These are phyloP conservation scores for Brotogeris chrysoptera DNA, from an alignment of 2,797 vertebrate species.

Conservation along the genomic window DNA sequence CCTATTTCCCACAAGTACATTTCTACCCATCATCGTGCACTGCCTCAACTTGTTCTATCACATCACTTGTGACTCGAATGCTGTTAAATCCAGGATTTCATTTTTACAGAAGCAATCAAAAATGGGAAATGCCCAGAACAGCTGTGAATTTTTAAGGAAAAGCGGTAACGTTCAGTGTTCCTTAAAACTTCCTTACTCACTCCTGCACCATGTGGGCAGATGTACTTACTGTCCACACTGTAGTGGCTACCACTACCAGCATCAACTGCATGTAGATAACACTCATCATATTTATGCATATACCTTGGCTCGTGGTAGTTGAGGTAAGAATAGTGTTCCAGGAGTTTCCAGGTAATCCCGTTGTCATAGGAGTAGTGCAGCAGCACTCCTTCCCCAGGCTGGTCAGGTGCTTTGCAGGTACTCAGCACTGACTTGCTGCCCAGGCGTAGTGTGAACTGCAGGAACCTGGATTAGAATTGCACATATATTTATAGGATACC, in stretches of 20 bases:
- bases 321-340: slow-evolving; percentile 94
- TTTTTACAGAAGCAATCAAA: neutral
- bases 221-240: neutral
- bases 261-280: neutral
- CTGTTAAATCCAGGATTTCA: neutral
- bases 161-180: neutral
- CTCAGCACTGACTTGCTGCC: slow-evolving; percentile 95
- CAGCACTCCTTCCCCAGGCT: slow-evolving; percentile 94
- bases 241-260: neutral
- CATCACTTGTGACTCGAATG: neutral
- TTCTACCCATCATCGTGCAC: neutral
- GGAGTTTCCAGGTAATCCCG: slow-evolving; percentile 95
- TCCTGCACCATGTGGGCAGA: neutral
- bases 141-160: neutral
- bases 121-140: neutral
- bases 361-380: slow-evolving; percentile 96
- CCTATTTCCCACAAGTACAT: neutral
- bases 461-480: slow-evolving; percentile 81
- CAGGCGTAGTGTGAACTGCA: slow-evolving; percentile 94
- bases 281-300: neutral
- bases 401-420: slow-evolving; percentile 93
- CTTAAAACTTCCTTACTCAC: neutral
- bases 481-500: neutral
- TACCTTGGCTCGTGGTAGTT: slow-evolving; percentile 98
- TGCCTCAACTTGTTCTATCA: neutral